Conservation (phyloP, 2,888 invertebrate species). For the Drosophila birchii region DNA sequence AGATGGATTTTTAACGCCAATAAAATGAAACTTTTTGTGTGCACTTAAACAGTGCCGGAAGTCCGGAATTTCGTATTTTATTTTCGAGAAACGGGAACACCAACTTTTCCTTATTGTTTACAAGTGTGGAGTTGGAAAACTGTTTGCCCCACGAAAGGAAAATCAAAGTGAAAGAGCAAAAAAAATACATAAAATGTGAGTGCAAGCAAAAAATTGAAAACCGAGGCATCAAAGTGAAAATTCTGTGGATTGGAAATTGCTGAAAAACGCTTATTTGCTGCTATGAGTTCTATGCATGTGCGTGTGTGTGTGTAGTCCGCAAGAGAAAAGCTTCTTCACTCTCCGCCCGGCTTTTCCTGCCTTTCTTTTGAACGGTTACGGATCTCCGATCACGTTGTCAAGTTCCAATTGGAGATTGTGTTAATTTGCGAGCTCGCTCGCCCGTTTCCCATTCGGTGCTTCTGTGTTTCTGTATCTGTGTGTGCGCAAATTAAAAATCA, state of each 20-base stretch:
- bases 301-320: neutral
- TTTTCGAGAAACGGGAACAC: slow-evolving; percentile 27
- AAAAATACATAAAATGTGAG: slow-evolving; percentile 41
- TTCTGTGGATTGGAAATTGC: slow-evolving; percentile 40
- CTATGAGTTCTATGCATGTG: slow-evolving; percentile 22
- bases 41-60: slow-evolving; percentile 8
- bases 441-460: neutral
- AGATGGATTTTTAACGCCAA: slow-evolving; percentile 22
- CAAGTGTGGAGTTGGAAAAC: slow-evolving; percentile 33
- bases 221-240: slow-evolving; percentile 36
- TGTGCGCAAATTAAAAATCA: slow-evolving; percentile 39
- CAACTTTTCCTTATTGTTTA: slow-evolving; percentile 43
- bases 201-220: slow-evolving; percentile 52
- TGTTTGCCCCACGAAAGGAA: slow-evolving; percentile 24
- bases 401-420: slow-evolving; percentile 29
- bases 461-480: neutral
- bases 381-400: slow-evolving; percentile 38
- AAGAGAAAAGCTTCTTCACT: slow-evolving; percentile 13
- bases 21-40: slow-evolving; percentile 7
- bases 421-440: slow-evolving; percentile 20
- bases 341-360: slow-evolving; percentile 27
- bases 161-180: slow-evolving; percentile 43
- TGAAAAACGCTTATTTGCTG: slow-evolving; percentile 27
- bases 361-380: slow-evolving; percentile 27
- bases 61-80: slow-evolving; percentile 15